phyloP scores from a whole-genome alignment of 2,888 invertebrate genomes.

The Spisula solida region DNA sequence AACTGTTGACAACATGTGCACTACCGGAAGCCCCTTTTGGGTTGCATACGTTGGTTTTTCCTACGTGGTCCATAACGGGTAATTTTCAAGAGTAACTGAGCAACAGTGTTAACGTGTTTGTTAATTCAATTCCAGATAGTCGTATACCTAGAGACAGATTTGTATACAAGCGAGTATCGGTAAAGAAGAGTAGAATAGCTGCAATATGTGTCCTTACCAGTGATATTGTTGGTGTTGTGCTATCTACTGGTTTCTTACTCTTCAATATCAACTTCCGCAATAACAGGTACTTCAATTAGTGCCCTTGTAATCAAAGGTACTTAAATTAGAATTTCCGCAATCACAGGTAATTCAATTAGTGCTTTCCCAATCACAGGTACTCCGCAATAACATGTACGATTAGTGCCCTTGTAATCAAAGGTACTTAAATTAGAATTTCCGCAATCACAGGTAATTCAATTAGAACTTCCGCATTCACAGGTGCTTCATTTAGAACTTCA shows the following conservation, averaged over 20 bases:
- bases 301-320: too few relatives aligned
- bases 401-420: too few relatives aligned
- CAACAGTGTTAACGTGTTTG: background rate
- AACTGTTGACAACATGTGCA: too few relatives aligned
- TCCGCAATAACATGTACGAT: constrained; percentile 31
- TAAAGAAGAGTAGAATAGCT: constrained; percentile 39
- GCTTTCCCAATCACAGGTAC: too few relatives aligned
- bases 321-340: constrained; percentile 62
- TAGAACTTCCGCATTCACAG: too few relatives aligned
- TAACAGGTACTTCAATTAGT: too few relatives aligned
- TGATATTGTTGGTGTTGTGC: constrained; percentile 57
- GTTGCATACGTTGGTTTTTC: too few relatives aligned
- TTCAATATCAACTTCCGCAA: constrained; percentile 73
- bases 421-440: constrained; percentile 41
- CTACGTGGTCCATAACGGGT: too few relatives aligned
- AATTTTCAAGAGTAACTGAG: too few relatives aligned
- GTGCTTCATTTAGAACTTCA: too few relatives aligned
- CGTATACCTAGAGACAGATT: constrained; percentile 64
- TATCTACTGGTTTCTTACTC: constrained; percentile 67
- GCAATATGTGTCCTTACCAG: constrained; percentile 49
- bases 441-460: constrained; percentile 71
- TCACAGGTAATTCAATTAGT: constrained; percentile 66
- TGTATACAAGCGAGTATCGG: constrained; percentile 47
- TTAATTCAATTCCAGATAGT: constrained; percentile 44
- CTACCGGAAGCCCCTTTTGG: too few relatives aligned